Evolutionary conservation across 1,140 invertebrate genomes (phyloP).

Genomic region (Patella vulgata): DNA sequence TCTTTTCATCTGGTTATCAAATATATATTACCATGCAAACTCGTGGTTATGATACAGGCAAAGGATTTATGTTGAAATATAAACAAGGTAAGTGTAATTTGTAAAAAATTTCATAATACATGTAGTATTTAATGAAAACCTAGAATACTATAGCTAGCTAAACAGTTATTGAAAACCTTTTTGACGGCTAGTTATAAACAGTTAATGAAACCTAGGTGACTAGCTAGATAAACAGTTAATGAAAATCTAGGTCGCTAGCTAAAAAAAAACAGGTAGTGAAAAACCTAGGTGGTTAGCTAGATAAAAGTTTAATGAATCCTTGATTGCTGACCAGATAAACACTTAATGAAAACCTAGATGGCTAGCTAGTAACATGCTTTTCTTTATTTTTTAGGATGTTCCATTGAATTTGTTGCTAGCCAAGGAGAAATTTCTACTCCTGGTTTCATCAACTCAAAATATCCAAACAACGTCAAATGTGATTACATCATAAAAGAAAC

Average conservation of each 20-base stretch:
- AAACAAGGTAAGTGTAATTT: conserved; percentile 26
- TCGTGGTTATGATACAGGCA: conserved; percentile 5
- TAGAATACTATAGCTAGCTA: too few relatives aligned
- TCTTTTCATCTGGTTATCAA: conserved; percentile 22
- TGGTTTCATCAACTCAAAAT: conserved; percentile 22
- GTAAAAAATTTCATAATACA: conserved; percentile 15
- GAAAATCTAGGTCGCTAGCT: not conserved
- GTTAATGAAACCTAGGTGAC: too few relatives aligned
- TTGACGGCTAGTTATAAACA: too few relatives aligned
- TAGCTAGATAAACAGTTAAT: conserved; percentile 1
- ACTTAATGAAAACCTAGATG: too few relatives aligned
- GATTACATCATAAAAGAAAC: conserved; percentile 11
- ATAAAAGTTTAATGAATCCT: too few relatives aligned
- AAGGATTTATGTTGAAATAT: conserved; percentile 24
- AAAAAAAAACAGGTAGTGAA: not conserved
- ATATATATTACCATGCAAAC: conserved; percentile 33
- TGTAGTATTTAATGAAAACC: too few relatives aligned
- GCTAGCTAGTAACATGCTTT: too few relatives aligned
- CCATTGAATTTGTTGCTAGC: conserved; percentile 6
- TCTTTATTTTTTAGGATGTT: conserved; percentile 31
- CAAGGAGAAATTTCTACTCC: conserved; percentile 26
- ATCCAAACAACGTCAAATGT: conserved; percentile 25
- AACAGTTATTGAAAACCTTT: too few relatives aligned
- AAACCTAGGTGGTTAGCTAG: too few relatives aligned
- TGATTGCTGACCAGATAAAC: too few relatives aligned